phyloP scores from a whole-genome alignment of 2,113 vertebrate genomes.

The Laterallus jamaicensis region DNA sequence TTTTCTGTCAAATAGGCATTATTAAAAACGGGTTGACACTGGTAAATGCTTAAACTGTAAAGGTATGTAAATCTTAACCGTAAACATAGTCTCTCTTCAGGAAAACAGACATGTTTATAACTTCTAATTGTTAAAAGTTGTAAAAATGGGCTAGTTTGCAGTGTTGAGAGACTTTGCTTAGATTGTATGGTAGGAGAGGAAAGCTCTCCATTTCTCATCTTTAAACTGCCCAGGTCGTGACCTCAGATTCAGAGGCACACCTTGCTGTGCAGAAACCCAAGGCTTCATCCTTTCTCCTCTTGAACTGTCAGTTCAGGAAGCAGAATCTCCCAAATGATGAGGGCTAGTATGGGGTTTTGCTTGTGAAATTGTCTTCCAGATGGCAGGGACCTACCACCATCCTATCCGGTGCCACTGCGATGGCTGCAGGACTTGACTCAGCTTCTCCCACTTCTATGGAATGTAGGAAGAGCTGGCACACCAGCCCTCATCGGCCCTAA shows the following conservation, averaged over 20 bases:
- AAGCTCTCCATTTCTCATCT: neutral
- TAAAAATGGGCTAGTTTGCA: neutral
- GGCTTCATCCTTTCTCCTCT: neutral
- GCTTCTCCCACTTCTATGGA: neutral
- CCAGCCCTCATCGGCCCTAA: neutral
- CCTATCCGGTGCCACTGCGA: neutral
- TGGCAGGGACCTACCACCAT: neutral
- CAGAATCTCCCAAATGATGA: neutral
- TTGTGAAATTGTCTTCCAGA: neutral
- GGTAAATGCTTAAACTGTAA: neutral
- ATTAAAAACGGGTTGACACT: neutral
- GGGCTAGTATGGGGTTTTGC: neutral
- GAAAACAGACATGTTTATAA: neutral
- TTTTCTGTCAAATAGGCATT: neutral
- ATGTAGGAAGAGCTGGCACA: neutral
- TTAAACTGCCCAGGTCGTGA: neutral
- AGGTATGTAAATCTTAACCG: neutral
- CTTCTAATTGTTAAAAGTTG: neutral
- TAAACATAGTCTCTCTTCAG: neutral
- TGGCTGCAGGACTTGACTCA: neutral
- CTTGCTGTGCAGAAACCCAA: neutral
- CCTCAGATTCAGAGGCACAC: neutral
- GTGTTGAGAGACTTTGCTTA: neutral
- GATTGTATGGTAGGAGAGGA: neutral
- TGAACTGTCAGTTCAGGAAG: neutral